Evolutionary conservation across 2,797 vertebrate genomes (phyloP).

Genomic region (Heteromormyrus szaboi): DNA sequence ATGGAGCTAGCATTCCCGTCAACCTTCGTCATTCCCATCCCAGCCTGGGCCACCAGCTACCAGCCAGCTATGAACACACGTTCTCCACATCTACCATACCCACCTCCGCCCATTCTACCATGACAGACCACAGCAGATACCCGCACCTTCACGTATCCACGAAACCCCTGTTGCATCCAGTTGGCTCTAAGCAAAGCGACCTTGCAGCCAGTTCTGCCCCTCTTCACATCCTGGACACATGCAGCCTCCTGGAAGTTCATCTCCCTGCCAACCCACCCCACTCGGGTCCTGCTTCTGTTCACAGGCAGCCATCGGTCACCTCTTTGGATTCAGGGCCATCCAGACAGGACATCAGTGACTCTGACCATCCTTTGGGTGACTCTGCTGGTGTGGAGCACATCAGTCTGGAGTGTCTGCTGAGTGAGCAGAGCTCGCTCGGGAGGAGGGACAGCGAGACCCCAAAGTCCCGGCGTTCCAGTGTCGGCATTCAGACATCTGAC

Average conservation of each 20-base stretch:
- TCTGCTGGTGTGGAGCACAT: constrained; percentile 49
- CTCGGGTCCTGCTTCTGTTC: constrained; percentile 32
- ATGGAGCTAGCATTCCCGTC: constrained; percentile 29
- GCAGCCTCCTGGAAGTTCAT: constrained; percentile 42
- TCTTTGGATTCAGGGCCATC: constrained; percentile 43
- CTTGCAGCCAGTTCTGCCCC: constrained; percentile 24
- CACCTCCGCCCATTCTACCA: constrained; percentile 48
- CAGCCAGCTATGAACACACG: constrained; percentile 41
- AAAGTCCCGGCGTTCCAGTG: constrained; percentile 55
- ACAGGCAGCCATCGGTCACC: constrained; percentile 31
- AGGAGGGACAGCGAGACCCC: constrained; percentile 57
- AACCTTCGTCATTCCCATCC: constrained; percentile 60
- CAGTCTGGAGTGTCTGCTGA: constrained; percentile 62
- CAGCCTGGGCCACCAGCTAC: constrained; percentile 53
- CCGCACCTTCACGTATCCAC: constrained; percentile 34
- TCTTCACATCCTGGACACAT: constrained; percentile 38
- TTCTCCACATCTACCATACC: constrained; percentile 47
- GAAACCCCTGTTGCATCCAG: constrained; percentile 29
- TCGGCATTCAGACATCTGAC: constrained; percentile 57
- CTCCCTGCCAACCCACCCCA: constrained; percentile 29
- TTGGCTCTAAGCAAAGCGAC: constrained; percentile 37
- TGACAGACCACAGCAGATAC: constrained; percentile 36
- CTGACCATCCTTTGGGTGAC: constrained; percentile 39
- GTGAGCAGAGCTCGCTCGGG: constrained; percentile 49
- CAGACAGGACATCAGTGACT: constrained; percentile 28